Evolutionary conservation across 2,113 vertebrate genomes (phyloP), one percentile per base, ranked within the genome.

Genomic region (Erythrolamprus reginae): DNA sequence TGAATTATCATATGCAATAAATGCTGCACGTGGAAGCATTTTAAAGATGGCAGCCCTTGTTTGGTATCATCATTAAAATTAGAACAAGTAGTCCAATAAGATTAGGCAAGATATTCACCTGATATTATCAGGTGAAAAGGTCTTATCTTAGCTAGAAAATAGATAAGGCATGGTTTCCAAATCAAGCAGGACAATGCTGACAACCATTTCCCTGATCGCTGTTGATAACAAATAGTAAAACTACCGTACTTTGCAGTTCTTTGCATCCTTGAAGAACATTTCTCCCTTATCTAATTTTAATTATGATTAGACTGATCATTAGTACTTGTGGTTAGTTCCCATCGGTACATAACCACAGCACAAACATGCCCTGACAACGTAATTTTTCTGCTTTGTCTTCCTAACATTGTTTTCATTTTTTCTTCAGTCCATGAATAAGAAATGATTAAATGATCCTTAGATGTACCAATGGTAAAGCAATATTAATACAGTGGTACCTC

Each of bases 41-140:
- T 91, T 55, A 88, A 47, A 33, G 10, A 26, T 6, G 61, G 26
- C 90, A 51, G 55, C 61, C 8, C 15, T 38, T 24, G 28, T 9
- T 17, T 82, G 50, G 0, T 19, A 24, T 47, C 88, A 23, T 15
- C 87, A 70, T 45, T 94, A 91, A 90, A 93, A 92, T 58, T 13
- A 90, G 90, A 91, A 89, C 61, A 88, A 50, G 28, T 91, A 85
- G 19, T 89, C 13, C 85, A 92, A 89, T 8, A 58, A 47, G n/a
- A 0, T 87, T 88, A 92, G 4, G 89, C 48, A 0, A 94, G 82
- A 82, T 84, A 3, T 92, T 42, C 33, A 5, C 87, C 28, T n/a
- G n/a, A n/a, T n/a, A 10, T 82, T 0, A 0, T 56, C 4, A 17
- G 58, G 65, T 51, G 92, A 93, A 93, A 95, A 92, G 15, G 50